Percentiles rank a stretch among this genome's conserved stretches.
Evolutionary conservation across 2,888 invertebrate genomes (phyloP).

Genomic region (Thecocarcelia acutangulata): DNA sequence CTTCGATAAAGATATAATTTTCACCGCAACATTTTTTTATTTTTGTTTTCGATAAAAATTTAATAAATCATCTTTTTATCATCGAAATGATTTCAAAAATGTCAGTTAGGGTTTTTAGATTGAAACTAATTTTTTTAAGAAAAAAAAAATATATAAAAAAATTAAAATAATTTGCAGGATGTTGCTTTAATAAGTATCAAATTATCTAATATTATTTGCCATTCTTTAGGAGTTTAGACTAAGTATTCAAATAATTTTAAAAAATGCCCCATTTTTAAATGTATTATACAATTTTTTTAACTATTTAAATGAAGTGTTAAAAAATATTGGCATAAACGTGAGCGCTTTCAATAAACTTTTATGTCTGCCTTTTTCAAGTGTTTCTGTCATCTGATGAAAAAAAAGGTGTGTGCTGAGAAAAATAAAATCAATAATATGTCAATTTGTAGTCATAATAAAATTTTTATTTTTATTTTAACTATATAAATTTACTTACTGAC

Average conservation of each 20-base stretch:
- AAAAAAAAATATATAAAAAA: no score
- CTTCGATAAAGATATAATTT: no score
- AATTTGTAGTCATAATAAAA: slow-evolving; percentile 49
- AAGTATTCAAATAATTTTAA: slow-evolving; percentile 2
- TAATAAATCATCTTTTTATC: no score
- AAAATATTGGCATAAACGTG: slow-evolving; percentile 48
- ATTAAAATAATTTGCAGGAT: no score
- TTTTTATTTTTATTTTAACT: background rate
- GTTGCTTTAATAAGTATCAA: background rate
- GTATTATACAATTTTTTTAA: slow-evolving; percentile 29
- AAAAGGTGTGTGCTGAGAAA: slow-evolving; percentile 38
- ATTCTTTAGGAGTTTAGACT: slow-evolving; percentile 7
- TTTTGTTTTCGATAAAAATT: no score
- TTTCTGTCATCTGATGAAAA: slow-evolving; percentile 1
- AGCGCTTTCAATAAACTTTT: slow-evolving; percentile 32
- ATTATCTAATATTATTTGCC: background rate
- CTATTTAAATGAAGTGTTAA: slow-evolving; percentile 36
- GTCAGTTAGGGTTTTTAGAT: no score
- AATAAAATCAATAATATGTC: slow-evolving; percentile 40
- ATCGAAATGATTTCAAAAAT: no score
- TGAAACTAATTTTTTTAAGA: no score
- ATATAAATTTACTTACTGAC: background rate
- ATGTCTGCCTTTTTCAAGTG: slow-evolving; percentile 9
- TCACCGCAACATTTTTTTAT: no score
- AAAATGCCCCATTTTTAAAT: slow-evolving; percentile 31